These are phyloP conservation scores for Thunnus albacares DNA, from an alignment of 2,797 vertebrate genomes.

Conservation along the genomic window DNA sequence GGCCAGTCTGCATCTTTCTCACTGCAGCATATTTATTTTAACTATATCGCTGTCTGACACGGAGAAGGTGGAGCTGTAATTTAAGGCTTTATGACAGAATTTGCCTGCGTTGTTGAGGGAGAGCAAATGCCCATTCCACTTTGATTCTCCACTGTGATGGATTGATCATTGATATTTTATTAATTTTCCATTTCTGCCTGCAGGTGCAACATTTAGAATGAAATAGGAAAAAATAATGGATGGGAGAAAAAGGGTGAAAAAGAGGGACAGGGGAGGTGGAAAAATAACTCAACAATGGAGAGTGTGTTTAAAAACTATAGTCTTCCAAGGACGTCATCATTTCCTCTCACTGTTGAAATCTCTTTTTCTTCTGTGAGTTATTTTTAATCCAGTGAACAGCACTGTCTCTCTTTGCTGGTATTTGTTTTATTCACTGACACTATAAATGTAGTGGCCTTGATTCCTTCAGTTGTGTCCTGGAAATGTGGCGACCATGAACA, in stretches of 20 bases:
- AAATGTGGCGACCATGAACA: slow-evolving; percentile 49
- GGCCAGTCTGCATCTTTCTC: background rate
- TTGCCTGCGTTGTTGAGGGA: slow-evolving; percentile 1
- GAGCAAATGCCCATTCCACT: slow-evolving; percentile 34
- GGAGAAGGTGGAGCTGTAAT: slow-evolving; percentile 51
- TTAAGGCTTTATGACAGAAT: slow-evolving; percentile 39
- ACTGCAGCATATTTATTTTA: slow-evolving; percentile 29
- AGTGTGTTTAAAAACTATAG: slow-evolving; percentile 17
- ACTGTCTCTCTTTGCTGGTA: slow-evolving; percentile 15
- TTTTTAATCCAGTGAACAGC: slow-evolving; percentile 27
- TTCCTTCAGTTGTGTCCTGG: slow-evolving; percentile 39
- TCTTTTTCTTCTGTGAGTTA: slow-evolving; percentile 26
- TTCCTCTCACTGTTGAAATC: slow-evolving; percentile 16
- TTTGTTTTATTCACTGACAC: slow-evolving; percentile 46
- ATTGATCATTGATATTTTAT: slow-evolving; percentile 54
- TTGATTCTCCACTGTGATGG: slow-evolving; percentile 40
- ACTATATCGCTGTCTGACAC: slow-evolving; percentile 5
- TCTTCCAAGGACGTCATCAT: slow-evolving; percentile 7
- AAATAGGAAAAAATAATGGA: slow-evolving; percentile 33
- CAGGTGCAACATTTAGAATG: slow-evolving; percentile 42
- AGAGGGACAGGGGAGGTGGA: slow-evolving; percentile 2
- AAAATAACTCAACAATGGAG: slow-evolving; percentile 3
- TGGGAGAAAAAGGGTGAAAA: slow-evolving; percentile 19
- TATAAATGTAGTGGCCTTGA: slow-evolving; percentile 73
- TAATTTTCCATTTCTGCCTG: slow-evolving; percentile 54